Evolutionary conservation across 64 coral and sea anemone species (phyloP).

Genomic region (Anthopleura sola): DNA sequence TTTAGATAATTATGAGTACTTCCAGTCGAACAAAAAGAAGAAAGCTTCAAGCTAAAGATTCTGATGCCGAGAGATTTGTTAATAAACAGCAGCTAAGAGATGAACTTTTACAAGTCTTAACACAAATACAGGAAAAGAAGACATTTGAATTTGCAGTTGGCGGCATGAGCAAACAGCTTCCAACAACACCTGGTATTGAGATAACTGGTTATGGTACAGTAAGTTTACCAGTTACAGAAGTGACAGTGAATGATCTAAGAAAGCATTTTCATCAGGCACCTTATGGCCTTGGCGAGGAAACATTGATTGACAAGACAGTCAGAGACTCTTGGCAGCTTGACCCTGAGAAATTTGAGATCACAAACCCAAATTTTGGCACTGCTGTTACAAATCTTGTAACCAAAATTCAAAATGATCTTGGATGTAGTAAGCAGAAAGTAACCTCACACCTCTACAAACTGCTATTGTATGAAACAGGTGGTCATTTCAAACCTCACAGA

Average conservation of each 20-base stretch:
- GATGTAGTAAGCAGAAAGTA: slow-evolving; percentile 15
- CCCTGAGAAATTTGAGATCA: slow-evolving; percentile 15
- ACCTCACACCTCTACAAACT: slow-evolving; percentile 30
- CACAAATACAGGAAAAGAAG: neutral
- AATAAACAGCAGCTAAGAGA: neutral
- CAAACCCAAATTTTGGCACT: neutral
- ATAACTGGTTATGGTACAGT: neutral
- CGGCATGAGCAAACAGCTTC: neutral
- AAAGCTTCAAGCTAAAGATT: no score
- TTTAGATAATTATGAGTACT: no score
- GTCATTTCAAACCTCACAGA: slow-evolving; percentile 39
- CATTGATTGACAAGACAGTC: slow-evolving; percentile 24
- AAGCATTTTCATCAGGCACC: slow-evolving; percentile 14
- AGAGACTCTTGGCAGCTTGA: slow-evolving; percentile 25
- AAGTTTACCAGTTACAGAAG: slow-evolving; percentile 9
- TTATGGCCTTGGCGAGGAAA: slow-evolving; percentile 20
- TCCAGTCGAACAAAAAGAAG: no score
- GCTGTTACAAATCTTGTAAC: slow-evolving; percentile 7
- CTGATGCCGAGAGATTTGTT: neutral
- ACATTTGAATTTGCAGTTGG: slow-evolving; percentile 9
- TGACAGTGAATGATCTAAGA: neutral
- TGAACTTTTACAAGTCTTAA: neutral
- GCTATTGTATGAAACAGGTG: slow-evolving; percentile 34
- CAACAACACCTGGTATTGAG: neutral
- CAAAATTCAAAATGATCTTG: slow-evolving; percentile 13